phyloP scores from a whole-genome alignment of 2,797 vertebrate species.

The Leptoclinus maculatus region DNA sequence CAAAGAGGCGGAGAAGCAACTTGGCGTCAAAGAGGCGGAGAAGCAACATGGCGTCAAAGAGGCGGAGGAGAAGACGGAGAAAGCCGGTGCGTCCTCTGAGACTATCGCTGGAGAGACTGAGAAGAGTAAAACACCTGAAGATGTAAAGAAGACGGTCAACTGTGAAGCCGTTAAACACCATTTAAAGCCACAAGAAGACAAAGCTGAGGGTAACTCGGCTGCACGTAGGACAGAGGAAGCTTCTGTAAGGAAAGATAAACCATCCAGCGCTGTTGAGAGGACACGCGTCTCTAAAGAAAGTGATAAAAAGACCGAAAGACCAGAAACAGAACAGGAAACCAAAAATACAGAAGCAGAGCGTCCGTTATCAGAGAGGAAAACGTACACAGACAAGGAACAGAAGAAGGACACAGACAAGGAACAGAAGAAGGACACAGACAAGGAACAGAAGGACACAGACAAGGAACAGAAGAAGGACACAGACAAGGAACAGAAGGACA shows the following conservation, averaged over 20 bases:
- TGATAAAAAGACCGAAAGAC: background rate
- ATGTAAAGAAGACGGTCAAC: slow-evolving; percentile 16
- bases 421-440: background rate
- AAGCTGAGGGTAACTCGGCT: background rate
- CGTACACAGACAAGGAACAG: background rate
- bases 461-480: background rate
- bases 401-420: background rate
- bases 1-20: too few relatives aligned
- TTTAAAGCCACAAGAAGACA: slow-evolving; percentile 34
- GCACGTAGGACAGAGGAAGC: slow-evolving; percentile 7
- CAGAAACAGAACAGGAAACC: slow-evolving; percentile 10
- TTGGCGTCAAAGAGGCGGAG: too few relatives aligned
- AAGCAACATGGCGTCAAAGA: too few relatives aligned
- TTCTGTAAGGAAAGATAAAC: slow-evolving; percentile 31
- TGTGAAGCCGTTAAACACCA: slow-evolving; percentile 35
- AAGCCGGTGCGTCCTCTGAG: background rate
- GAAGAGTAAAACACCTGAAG: background rate
- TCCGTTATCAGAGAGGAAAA: background rate
- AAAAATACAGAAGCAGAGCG: background rate
- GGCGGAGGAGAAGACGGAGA: background rate
- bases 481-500: background rate
- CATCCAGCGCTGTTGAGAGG: slow-evolving; percentile 18
- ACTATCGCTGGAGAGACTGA: background rate
- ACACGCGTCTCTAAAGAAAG: background rate
- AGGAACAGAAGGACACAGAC: background rate